Conservation (phyloP, 2,113 vertebrate species). For the Drymodes brunneopygia region DNA sequence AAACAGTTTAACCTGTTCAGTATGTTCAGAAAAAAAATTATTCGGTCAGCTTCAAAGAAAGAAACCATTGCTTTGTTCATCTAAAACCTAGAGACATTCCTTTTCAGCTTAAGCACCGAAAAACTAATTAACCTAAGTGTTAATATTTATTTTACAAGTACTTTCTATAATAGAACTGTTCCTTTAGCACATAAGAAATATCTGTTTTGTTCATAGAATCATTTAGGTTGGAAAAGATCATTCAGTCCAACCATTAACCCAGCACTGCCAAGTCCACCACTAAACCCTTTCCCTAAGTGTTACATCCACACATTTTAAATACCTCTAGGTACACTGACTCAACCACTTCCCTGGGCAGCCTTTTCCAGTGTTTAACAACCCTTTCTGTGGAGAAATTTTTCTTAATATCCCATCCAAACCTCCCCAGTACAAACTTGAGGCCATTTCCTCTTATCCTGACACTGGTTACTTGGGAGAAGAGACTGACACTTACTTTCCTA, state of each 20-base stretch:
- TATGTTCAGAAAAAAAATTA: not conserved
- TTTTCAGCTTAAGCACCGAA: not conserved
- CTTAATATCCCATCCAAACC: not conserved
- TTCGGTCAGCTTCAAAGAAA: not conserved
- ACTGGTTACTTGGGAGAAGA: not conserved
- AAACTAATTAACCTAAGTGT: not conserved
- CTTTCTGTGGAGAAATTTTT: not conserved
- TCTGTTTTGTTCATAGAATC: not conserved
- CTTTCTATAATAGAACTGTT: not conserved
- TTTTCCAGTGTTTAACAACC: not conserved
- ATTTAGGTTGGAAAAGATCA: not conserved
- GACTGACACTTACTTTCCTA: not conserved
- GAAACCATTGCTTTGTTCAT: not conserved
- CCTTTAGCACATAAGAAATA: not conserved
- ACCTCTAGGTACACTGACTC: not conserved
- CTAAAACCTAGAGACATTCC: not conserved
- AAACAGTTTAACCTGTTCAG: conserved; percentile 17
- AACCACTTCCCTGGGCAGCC: no score
- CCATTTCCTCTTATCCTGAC: not conserved
- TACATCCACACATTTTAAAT: not conserved
- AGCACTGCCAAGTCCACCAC: not conserved
- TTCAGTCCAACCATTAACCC: not conserved
- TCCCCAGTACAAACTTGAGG: not conserved
- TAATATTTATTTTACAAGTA: not conserved
- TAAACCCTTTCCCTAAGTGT: no score